Base-by-base conservation (phyloP, 1,140 invertebrate genomes). In the Araneus ventricosus region DNA sequence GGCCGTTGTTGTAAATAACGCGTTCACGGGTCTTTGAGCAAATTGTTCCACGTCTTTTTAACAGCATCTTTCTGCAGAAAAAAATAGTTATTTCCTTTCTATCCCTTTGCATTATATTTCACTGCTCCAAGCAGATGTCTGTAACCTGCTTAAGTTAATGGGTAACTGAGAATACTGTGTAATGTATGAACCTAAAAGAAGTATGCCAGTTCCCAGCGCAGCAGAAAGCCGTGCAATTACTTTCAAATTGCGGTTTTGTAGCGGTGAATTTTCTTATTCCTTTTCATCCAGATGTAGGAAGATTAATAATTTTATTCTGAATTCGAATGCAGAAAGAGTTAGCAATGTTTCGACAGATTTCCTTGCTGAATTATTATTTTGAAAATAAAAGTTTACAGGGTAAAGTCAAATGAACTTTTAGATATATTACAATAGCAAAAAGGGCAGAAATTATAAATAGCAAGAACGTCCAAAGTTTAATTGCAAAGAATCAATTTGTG, bases 11-110 rank as follows among this genome's bases (percentile, higher is more conserved):
- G 41, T 92, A 86, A 67, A 92, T 92, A 92, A 86, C 90, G 37
- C 80, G 85, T 86, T 92, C 90, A 86, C 82, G 82, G 90, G 41
- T 92, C 80, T 92, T 86, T 92, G 90, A 92, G 63, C 63, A 86
- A 92, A 92, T 92, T 92, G 90, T 92, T 86, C 52, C 52, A 61
- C 82, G 90, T 92, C 90, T 63, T 92, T 92, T 92, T 82, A 92
- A 92, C 34, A 39, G 82, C 61, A 37, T 90, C 70, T 80, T 90
- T 30, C 14, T 24, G 30, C 3, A 30, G 14, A 3, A 75, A 34
- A 75, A 75, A 75, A 75, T 34, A 75, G 17, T 75, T 34, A 27
- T 75, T 75, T 34, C 34, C 34, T 75, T 6, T 0, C 30, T 22
- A 17, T 20, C 34, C 70, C 70, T 37, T 75, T 34, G 34, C 30